These are phyloP conservation scores for Cinclus mexicanus DNA, from an alignment of 2,113 vertebrate species.

Conservation along the genomic window DNA sequence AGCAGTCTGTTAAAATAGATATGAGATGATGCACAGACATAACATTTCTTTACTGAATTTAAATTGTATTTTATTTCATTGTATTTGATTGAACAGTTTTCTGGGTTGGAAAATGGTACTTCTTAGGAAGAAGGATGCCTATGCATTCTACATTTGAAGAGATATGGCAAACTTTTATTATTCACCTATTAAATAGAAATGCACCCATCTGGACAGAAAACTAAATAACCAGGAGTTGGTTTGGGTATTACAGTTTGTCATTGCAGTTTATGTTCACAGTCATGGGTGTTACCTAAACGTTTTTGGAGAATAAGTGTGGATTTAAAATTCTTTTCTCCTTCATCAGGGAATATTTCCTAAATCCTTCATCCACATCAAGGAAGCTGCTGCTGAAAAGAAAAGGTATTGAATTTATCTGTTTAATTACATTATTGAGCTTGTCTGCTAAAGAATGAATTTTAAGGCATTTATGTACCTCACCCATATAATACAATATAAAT, in stretches of 20 bases:
- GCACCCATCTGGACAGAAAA: not conserved
- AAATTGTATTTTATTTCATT: not conserved
- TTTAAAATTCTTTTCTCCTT: not conserved
- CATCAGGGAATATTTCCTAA: constrained; percentile 92
- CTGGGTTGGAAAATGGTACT: not conserved
- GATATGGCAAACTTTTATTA: not conserved
- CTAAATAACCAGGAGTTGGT: not conserved
- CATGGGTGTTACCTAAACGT: not conserved
- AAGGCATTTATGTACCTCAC: not conserved
- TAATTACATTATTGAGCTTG: not conserved
- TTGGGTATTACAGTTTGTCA: not conserved
- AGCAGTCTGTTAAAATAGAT: not conserved
- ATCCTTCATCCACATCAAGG: constrained; percentile 88
- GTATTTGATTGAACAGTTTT: not conserved
- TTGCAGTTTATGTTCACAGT: not conserved
- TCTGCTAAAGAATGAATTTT: not conserved
- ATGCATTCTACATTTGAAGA: not conserved
- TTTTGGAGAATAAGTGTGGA: not conserved
- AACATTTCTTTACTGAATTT: not conserved
- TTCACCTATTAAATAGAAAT: not conserved
- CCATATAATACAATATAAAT: not conserved
- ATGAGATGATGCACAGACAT: not conserved
- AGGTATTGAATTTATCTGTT: constrained; percentile 74
- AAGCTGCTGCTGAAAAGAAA: constrained; percentile 83
- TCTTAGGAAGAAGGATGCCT: not conserved